Evolutionary conservation across 2,888 invertebrate genomes (phyloP), one percentile per base, ranked within the genome.

Genomic region (Phragmatobia fuliginosa): DNA sequence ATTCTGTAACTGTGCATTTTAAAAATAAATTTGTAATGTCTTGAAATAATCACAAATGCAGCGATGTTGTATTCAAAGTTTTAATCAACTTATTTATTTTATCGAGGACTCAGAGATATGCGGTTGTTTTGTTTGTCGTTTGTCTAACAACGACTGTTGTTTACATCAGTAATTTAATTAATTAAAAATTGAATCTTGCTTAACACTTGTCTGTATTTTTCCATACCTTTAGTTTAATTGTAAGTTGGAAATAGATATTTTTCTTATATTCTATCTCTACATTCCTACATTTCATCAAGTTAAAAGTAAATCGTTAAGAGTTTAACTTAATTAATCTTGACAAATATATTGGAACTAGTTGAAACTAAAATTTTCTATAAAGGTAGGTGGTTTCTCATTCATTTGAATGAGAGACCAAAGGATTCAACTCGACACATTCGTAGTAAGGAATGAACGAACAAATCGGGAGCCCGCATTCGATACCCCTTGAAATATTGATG

Each of bases 401-500:
- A 86, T 88, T 88, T 88, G 87, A 88, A 83, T 75, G 73, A 75
- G 78, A 83, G 81, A 82, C 81, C 82, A 81, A 88, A 87, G 85
- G 81, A 89, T 89, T 89, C 87, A 89, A 83, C 71, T 77, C 76
- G 73, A 82, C 83, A 85, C 85, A 83, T 83, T 81, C 79, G 78
- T 77, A 78, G 80, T 85, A 83, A 79, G 80, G 81, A 85, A 82
- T 80, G 85, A 83, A 81, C 83, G 89, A 85, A 84, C 85, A 85
- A 88, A 87, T 88, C 87, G 86, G 79, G 80, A 74, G 74, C 83
- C 84, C 88, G 85, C 86, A 87, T 86, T 84, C 87, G 83, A 80
- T 83, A 85, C 84, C 85, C 85, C 83, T 86, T 90, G 89, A 90
- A 91, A 90, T 90, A 91, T 90, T 90, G 90, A 90, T 91, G 91